Conservation (phyloP, 2,888 invertebrate genomes). For the Psylliodes chrysocephalus region DNA sequence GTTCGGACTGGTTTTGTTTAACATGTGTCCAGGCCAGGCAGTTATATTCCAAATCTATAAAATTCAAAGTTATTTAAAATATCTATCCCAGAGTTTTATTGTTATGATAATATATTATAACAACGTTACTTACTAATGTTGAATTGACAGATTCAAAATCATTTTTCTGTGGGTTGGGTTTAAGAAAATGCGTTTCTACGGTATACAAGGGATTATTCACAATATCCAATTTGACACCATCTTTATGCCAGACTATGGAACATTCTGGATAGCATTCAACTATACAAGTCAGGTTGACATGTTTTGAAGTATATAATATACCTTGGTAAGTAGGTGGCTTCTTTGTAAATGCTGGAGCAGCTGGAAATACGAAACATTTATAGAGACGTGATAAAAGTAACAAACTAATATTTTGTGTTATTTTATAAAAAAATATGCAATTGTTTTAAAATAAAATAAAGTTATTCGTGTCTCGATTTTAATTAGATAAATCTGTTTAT, state of each 20-base stretch:
- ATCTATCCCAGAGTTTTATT: too few species aligned
- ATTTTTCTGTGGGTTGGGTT: slow-evolving; percentile 80
- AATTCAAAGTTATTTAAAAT: not conserved
- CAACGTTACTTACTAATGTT: slow-evolving; percentile 73
- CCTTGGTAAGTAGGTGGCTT: slow-evolving; percentile 86
- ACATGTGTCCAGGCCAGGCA: slow-evolving; percentile 81
- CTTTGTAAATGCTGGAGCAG: slow-evolving; percentile 88
- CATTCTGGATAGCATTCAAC: slow-evolving; percentile 91
- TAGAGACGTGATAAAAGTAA: too few species aligned
- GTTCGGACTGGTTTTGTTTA: slow-evolving; percentile 81
- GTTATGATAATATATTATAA: too few species aligned
- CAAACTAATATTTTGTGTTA: too few species aligned
- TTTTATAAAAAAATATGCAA: too few species aligned
- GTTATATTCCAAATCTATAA: slow-evolving; percentile 84
- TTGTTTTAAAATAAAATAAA: too few species aligned
- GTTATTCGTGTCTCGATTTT: too few species aligned
- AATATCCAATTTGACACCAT: slow-evolving; percentile 75
- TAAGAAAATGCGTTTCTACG: slow-evolving; percentile 73
- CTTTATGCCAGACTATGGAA: slow-evolving; percentile 85
- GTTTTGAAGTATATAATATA: slow-evolving; percentile 76
- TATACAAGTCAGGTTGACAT: slow-evolving; percentile 80
- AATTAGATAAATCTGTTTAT: too few species aligned
- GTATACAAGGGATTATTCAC: slow-evolving; percentile 72
- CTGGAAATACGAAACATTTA: slow-evolving; percentile 65
- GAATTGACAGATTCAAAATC: slow-evolving; percentile 91